phyloP scores from a whole-genome alignment of 2,888 invertebrate genomes.

The Lasius platythorax region DNA sequence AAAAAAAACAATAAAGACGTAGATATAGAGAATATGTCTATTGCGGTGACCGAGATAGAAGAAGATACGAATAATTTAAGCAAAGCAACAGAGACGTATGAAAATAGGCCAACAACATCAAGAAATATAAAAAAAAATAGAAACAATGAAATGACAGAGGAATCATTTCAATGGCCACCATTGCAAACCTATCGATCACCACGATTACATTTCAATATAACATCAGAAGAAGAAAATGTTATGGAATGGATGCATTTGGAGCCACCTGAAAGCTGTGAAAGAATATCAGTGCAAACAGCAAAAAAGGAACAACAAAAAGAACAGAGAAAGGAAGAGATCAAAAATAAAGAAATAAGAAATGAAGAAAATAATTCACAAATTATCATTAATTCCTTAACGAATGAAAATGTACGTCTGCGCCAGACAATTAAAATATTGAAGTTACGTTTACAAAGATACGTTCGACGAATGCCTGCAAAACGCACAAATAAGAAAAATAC shows the following conservation, averaged over 20 bases:
- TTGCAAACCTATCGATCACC: neutral
- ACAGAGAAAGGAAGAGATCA: no score
- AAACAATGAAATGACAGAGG: neutral
- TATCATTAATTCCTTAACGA: neutral
- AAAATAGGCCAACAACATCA: neutral
- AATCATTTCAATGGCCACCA: neutral
- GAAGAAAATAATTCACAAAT: neutral
- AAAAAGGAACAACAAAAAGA: neutral
- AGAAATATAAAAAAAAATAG: neutral
- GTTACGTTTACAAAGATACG: neutral
- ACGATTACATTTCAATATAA: neutral
- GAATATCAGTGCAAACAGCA: neutral
- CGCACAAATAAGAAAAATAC: neutral
- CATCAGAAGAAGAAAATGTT: neutral
- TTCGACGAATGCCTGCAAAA: neutral
- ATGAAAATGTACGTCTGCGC: neutral
- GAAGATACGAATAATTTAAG: neutral
- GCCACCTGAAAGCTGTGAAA: neutral
- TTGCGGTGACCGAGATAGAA: neutral
- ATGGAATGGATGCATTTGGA: slow-evolving; percentile 5
- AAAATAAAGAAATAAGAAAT: no score
- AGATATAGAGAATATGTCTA: neutral
- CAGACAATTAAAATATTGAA: neutral
- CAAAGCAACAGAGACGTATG: neutral
- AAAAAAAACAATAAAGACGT: neutral